Conservation (phyloP, 2,888 invertebrate genomes). For the Epiblema foenella region DNA sequence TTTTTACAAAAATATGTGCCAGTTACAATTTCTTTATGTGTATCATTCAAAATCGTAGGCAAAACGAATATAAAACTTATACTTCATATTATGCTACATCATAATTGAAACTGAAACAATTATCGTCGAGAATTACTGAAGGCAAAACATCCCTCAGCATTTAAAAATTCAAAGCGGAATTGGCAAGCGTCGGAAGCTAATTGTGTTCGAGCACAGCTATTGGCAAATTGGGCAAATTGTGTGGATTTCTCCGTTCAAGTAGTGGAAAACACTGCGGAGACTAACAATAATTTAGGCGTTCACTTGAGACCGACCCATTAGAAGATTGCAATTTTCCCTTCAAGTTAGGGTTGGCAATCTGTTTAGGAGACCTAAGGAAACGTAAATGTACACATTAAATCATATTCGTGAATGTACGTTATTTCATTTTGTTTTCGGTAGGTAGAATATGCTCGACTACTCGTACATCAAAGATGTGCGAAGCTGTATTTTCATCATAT, state of each 20-base stretch:
- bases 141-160: constrained; percentile 19
- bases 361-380: neutral
- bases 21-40: too few relatives aligned
- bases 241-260: constrained; percentile 60
- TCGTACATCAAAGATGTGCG: too few relatives aligned
- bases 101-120: neutral
- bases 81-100: too few relatives aligned
- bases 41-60: too few relatives aligned
- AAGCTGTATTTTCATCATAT: too few relatives aligned
- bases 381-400: too few relatives aligned
- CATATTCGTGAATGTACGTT: too few relatives aligned
- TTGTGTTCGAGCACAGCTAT: constrained; percentile 49
- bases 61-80: too few relatives aligned
- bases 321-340: constrained; percentile 65
- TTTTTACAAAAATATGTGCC: too few relatives aligned
- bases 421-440: too few relatives aligned
- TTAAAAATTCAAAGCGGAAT: constrained; percentile 41
- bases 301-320: constrained; percentile 62
- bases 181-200: constrained; percentile 39
- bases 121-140: neutral
- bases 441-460: too few relatives aligned
- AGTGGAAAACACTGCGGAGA: constrained; percentile 58
- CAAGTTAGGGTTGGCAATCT: constrained; percentile 58
- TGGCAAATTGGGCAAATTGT: constrained; percentile 61
- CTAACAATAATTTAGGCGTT: constrained; percentile 55